Percentiles rank a stretch among this genome's conserved stretches.
Evolutionary conservation across 2,888 invertebrate genomes (phyloP).

Genomic region (Hoplodrina ambigua): DNA sequence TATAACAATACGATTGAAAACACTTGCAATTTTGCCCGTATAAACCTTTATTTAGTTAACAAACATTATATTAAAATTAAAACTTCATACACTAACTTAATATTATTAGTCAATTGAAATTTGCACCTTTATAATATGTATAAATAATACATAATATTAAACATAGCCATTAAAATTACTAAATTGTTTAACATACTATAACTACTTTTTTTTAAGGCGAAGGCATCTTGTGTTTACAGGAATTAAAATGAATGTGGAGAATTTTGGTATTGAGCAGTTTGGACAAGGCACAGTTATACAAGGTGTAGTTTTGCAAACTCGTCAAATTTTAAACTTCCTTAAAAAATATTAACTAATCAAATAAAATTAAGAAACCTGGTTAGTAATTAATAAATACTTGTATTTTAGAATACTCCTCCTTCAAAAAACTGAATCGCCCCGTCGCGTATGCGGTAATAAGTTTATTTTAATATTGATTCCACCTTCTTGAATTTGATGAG

Average conservation of each 20-base stretch:
- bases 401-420: too few relatives aligned
- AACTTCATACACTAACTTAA: conserved; percentile 54
- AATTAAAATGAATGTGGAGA: background rate
- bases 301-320: too few relatives aligned
- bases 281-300: too few relatives aligned
- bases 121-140: conserved; percentile 40
- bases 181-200: conserved; percentile 13
- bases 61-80: conserved; percentile 52
- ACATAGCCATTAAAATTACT: conserved; percentile 22
- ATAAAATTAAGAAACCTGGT: too few relatives aligned
- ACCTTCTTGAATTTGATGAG: too few relatives aligned
- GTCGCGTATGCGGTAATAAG: too few relatives aligned
- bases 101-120: conserved; percentile 50
- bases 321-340: too few relatives aligned
- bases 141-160: conserved; percentile 12
- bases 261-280: too few relatives aligned
- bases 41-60: conserved; percentile 61
- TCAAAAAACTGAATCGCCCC: too few relatives aligned
- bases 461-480: too few relatives aligned
- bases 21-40: conserved; percentile 27
- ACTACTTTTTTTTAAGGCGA: conserved; percentile 6
- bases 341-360: too few relatives aligned
- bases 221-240: conserved; percentile 23
- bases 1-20: background rate
- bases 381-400: too few relatives aligned